These are phyloP conservation scores for Cynoglossus semilaevis DNA, from an alignment of 2,113 vertebrate genomes.

Conservation along the genomic window DNA sequence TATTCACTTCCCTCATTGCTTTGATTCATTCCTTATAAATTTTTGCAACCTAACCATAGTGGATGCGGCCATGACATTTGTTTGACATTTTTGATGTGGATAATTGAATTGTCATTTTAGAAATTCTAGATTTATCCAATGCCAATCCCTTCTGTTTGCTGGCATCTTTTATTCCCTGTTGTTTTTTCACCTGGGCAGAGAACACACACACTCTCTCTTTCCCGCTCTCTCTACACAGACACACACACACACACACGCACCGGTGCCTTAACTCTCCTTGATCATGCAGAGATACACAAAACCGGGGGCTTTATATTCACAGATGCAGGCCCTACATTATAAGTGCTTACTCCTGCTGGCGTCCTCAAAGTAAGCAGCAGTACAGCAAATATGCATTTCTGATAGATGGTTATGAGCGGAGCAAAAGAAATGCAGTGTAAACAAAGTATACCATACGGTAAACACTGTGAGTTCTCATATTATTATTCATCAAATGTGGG, in stretches of 20 bases:
- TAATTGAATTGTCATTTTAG: constrained; percentile 12
- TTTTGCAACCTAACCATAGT: constrained; percentile 19
- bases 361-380: constrained; percentile 50
- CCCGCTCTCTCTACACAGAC: too few relatives aligned
- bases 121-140: constrained; percentile 14
- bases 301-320: constrained; percentile 47
- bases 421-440: constrained; percentile 38
- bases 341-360: constrained; percentile 50
- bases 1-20: constrained; percentile 10
- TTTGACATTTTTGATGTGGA: background rate
- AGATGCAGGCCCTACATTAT: constrained; percentile 43
- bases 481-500: constrained; percentile 18
- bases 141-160: constrained; percentile 15
- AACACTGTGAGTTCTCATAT: constrained; percentile 11
- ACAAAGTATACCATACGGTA: constrained; percentile 28
- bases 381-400: constrained; percentile 51
- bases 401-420: constrained; percentile 49
- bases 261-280: constrained; percentile 41
- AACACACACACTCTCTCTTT: background rate
- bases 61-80: constrained; percentile 16
- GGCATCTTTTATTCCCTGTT: constrained; percentile 43
- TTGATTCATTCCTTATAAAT: constrained; percentile 23
- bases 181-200: constrained; percentile 39
- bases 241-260: constrained; percentile 18
- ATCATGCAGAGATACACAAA: constrained; percentile 62